Percentiles rank a stretch among this genome's conserved stretches.
phyloP scores from a whole-genome alignment of 2,113 vertebrate species.

The Brienomyrus brachyistius region DNA sequence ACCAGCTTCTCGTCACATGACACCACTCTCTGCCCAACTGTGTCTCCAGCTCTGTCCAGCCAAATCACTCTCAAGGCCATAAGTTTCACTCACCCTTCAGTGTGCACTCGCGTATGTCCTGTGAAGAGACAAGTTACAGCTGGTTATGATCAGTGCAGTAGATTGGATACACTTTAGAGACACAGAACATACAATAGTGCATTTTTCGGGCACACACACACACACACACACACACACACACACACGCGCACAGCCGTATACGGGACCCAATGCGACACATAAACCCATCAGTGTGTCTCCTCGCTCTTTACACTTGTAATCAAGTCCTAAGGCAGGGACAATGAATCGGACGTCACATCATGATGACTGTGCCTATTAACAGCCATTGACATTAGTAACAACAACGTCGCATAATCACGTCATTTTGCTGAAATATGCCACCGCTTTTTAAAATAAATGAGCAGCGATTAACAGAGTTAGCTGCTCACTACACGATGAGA shows the following conservation, averaged over 20 bases:
- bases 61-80: not conserved
- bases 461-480: not conserved
- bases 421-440: not conserved
- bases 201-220: not conserved
- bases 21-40: not conserved
- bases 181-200: not conserved
- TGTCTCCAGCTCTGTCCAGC: not conserved
- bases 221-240: not conserved
- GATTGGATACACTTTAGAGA: not conserved
- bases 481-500: not conserved
- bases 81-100: slow-evolving; percentile 2
- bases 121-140: not conserved
- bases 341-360: not conserved
- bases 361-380: not conserved
- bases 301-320: not conserved
- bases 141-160: not conserved
- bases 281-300: not conserved
- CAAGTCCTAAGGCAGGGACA: not conserved
- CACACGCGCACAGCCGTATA: not conserved
- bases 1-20: not conserved
- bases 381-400: not conserved
- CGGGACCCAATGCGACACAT: not conserved
- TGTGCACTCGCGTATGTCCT: slow-evolving; percentile 4
- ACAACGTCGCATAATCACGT: not conserved
- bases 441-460: not conserved